Evolutionary conservation across 1,140 invertebrate species (phyloP).

Genomic region (Drosophila lowei): DNA sequence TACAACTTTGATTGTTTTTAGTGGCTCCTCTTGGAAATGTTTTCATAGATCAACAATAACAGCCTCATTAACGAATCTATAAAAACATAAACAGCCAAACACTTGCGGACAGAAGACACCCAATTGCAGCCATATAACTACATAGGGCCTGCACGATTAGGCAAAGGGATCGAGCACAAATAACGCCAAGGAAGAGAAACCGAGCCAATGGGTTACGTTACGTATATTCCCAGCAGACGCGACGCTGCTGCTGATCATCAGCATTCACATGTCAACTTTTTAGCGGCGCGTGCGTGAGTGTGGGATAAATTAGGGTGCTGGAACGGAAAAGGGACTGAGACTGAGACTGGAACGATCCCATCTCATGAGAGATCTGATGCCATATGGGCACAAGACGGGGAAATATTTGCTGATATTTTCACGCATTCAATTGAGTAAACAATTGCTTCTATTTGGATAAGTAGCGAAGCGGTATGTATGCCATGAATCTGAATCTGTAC

Average conservation of each 20-base stretch:
- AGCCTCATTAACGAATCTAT: constrained; percentile 79
- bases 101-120: constrained; percentile 67
- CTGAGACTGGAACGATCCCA: constrained; percentile 25
- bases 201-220: constrained; percentile 42
- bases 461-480: constrained; percentile 7
- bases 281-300: constrained; percentile 53
- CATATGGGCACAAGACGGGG: constrained; percentile 72
- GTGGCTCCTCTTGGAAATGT: constrained; percentile 53
- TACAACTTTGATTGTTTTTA: constrained; percentile 79
- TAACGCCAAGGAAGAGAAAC: constrained; percentile 1
- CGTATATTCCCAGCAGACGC: constrained; percentile 36
- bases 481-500: constrained; percentile 23
- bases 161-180: constrained; percentile 16
- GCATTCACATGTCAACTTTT: constrained; percentile 21
- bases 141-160: not conserved
- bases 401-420: constrained; percentile 73
- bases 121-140: constrained; percentile 19
- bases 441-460: constrained; percentile 54
- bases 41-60: constrained; percentile 72
- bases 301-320: constrained; percentile 21
- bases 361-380: constrained; percentile 41
- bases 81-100: constrained; percentile 75
- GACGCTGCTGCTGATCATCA: too few species aligned
- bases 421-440: constrained; percentile 66
- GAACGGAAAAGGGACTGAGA: constrained; percentile 1